Evolutionary conservation across 2,113 vertebrate genomes (phyloP).

Genomic region (Orientallactaga bullata): DNA sequence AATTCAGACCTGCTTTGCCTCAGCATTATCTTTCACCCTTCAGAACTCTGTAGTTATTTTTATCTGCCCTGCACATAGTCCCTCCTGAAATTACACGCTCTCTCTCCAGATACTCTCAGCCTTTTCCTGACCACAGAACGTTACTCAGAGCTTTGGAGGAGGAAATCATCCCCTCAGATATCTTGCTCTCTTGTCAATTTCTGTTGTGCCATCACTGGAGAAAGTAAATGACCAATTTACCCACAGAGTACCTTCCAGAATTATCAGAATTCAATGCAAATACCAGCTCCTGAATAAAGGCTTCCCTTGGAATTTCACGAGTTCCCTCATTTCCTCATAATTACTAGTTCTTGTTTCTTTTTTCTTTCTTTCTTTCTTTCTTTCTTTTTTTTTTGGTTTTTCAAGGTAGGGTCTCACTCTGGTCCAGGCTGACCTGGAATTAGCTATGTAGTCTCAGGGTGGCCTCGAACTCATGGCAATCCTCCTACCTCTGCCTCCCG

Average conservation of each 20-base stretch:
- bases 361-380: too few relatives aligned
- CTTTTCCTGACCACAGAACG: background rate
- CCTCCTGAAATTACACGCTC: background rate
- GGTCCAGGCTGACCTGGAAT: too few relatives aligned
- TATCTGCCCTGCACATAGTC: background rate
- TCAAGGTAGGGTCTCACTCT: too few relatives aligned
- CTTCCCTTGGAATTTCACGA: background rate
- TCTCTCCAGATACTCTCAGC: background rate
- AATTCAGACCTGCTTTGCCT: background rate
- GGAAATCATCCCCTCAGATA: background rate
- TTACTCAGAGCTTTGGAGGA: background rate
- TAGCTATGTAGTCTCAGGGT: too few relatives aligned
- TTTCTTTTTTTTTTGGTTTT: too few relatives aligned
- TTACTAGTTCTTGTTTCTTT: background rate
- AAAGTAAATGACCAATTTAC: background rate
- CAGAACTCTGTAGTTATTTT: background rate
- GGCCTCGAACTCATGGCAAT: too few relatives aligned
- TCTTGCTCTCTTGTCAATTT: background rate
- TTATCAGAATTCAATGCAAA: slow-evolving; percentile 19
- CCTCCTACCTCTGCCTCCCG: too few relatives aligned
- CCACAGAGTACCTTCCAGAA: slow-evolving; percentile 1
- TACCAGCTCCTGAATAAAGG: background rate
- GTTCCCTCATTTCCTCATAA: background rate
- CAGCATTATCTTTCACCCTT: background rate
- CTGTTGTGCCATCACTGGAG: background rate